phyloP scores from a whole-genome alignment of 2,113 vertebrate genomes.

The Coturnix japonica region DNA sequence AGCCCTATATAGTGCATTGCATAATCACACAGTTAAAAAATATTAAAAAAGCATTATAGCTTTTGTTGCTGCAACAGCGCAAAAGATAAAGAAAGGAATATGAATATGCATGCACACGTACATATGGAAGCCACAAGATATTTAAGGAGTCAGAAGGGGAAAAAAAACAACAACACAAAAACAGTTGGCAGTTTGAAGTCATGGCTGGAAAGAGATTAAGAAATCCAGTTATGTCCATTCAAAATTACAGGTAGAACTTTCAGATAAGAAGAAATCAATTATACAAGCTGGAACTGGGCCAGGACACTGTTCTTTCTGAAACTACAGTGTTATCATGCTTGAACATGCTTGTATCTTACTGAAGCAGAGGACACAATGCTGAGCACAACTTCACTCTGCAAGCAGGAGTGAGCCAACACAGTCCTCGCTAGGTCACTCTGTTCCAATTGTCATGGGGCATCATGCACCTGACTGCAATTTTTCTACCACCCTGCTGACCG shows the following conservation, averaged over 20 bases:
- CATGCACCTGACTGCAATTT: background rate
- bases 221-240: background rate
- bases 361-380: conserved; percentile 11
- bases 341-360: conserved; percentile 34
- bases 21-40: background rate
- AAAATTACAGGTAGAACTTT: conserved; percentile 52
- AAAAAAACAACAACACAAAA: background rate
- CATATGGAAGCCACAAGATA: background rate
- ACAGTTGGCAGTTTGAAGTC: background rate
- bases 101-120: background rate
- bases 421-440: background rate
- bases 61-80: background rate
- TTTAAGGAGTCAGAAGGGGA: background rate
- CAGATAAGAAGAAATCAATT: conserved; percentile 65
- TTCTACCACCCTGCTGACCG: background rate
- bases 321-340: conserved; percentile 1
- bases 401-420: background rate
- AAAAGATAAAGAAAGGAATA: conserved; percentile 13
- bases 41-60: background rate
- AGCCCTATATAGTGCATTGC: background rate
- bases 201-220: conserved; percentile 21
- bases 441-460: background rate
- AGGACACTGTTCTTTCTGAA: conserved; percentile 30
- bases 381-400: background rate
- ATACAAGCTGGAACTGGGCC: conserved; percentile 39